A percentile compares a stretch with the other conserved stretches of the same genome.
Conservation (phyloP, 2,888 invertebrate genomes). For the Hydraecia micacea region DNA sequence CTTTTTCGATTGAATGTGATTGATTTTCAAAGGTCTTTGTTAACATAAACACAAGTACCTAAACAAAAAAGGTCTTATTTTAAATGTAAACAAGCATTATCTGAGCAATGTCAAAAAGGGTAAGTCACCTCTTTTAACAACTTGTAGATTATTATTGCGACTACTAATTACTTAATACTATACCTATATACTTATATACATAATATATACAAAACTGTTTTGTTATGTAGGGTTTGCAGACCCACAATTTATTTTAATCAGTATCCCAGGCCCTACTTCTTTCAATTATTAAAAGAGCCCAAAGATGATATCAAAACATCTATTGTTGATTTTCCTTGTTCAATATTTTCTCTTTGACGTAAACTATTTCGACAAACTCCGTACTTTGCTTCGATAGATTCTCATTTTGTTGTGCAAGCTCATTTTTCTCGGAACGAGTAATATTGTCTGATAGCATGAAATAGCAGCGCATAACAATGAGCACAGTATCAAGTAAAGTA, state of each 20-base stretch:
- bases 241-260: background rate
- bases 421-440: slow-evolving; percentile 47
- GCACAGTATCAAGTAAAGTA: slow-evolving; percentile 39
- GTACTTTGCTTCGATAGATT: slow-evolving; percentile 30
- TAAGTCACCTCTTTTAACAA: background rate
- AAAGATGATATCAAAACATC: too few relatives aligned
- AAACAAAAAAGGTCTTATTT: background rate
- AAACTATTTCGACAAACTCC: background rate
- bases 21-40: background rate
- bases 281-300: background rate
- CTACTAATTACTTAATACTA: background rate
- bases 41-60: background rate
- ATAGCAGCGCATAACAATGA: slow-evolving; percentile 53
- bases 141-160: background rate
- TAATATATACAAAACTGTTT: background rate
- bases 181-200: background rate
- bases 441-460: slow-evolving; percentile 43
- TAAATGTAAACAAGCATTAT: background rate
- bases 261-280: background rate
- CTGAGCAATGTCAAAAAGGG: background rate
- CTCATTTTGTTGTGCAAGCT: slow-evolving; percentile 23
- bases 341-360: slow-evolving; percentile 18
- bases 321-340: background rate
- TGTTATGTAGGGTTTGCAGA: background rate
- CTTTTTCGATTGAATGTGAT: background rate